Base-by-base conservation (phyloP, 2,888 invertebrate species). In the Leucophenga maculata region DNA sequence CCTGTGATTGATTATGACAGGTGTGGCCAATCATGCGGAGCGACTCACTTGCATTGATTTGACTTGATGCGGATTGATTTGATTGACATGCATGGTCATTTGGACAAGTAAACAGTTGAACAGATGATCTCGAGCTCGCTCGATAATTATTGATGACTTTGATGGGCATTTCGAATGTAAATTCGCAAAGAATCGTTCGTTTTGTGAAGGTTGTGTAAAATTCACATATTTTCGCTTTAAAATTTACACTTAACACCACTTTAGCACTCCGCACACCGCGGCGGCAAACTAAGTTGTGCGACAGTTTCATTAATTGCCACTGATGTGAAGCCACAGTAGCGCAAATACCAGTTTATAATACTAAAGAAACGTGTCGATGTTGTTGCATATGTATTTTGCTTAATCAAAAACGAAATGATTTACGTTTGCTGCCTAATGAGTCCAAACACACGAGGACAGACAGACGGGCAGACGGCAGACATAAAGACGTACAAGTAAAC, bases 231-330 rank as follows among this genome's bases (percentile, higher is more conserved):
- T 8, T 39, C 11, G 11, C 39, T 8, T 39, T 39, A 85, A 85
- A 32, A 86, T 86, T 85, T 83, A 79, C 86, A 86, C 85, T 74
- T 73, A 44, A 57, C 69, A 68, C 72, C 71, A n/a, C n/a, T 69
- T 69, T 65, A 72, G 64, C 68, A 72, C 39, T 39, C 39, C 11
- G 9, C 39, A 6, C 39, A 8, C 39, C 8, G n/a, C n/a, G n/a
- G n/a, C n/a, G 39, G 39, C 11, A 8, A 3, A 11, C 39, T 11
- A 9, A 11, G 11, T 39, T 39, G 39, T 11, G 74, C 82, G 86
- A 85, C 85, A 86, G 86, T 81, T 86, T 85, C 85, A 85, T 86
- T 85, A 85, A 86, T 86, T 75, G 77, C 75, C 77, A 77, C 75
- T 70, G 77, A 80, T 74, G 76, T 60, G 50, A 39, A 55, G n/a